Conservation (phyloP, 2,888 invertebrate genomes). For the Physocephala rufipes region DNA sequence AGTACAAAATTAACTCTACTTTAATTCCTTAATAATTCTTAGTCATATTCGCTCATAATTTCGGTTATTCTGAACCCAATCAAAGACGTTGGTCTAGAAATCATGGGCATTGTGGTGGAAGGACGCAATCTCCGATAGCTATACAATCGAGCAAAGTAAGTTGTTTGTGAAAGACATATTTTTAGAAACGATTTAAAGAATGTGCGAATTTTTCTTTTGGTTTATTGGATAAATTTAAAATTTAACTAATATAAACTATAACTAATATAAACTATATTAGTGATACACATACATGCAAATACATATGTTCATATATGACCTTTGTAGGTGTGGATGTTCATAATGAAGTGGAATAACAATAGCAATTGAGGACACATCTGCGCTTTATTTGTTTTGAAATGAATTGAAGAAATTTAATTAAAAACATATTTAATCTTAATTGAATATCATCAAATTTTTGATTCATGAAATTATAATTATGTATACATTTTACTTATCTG, state of each 20-base stretch:
- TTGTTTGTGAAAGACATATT: too few species aligned
- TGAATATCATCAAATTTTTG: neutral
- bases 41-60: constrained; percentile 62
- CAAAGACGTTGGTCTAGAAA: constrained; percentile 73
- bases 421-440: neutral
- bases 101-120: constrained; percentile 73
- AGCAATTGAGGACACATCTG: too few species aligned
- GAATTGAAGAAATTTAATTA: neutral
- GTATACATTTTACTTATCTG: neutral
- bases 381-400: too few species aligned
- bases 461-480: neutral
- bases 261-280: too few species aligned
- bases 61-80: constrained; percentile 73
- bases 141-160: constrained; percentile 69
- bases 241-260: constrained; percentile 29
- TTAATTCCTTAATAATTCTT: constrained; percentile 36
- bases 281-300: neutral
- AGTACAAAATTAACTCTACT: neutral
- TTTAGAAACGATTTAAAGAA: too few species aligned
- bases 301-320: too few species aligned
- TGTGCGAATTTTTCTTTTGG: neutral
- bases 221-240: constrained; percentile 27
- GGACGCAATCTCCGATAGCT: constrained; percentile 73
- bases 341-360: too few species aligned
- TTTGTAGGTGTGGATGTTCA: too few species aligned